Evolutionary conservation across 1,140 invertebrate species (phyloP).

Genomic region (Drosophila funebris): DNA sequence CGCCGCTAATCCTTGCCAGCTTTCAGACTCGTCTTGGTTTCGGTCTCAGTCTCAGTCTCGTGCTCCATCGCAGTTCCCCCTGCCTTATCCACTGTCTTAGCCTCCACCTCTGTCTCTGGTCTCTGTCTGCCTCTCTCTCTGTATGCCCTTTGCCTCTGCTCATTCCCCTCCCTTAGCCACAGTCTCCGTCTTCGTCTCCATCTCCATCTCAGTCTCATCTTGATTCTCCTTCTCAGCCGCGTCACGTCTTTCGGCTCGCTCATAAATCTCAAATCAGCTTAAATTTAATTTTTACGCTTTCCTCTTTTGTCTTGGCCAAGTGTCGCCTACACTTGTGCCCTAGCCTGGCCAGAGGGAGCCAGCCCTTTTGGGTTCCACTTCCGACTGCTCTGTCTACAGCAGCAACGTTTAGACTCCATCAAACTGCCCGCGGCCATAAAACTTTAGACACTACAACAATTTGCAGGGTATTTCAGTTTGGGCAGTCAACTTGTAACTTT

Average conservation of each 20-base stretch:
- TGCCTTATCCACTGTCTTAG: no score
- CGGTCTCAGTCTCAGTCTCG: neutral
- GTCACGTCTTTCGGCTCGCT: slow-evolving; percentile 7
- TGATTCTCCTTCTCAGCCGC: neutral
- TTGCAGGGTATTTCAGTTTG: neutral
- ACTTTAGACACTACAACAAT: slow-evolving; percentile 41
- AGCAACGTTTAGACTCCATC: slow-evolving; percentile 23
- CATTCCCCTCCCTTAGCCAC: no score
- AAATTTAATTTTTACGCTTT: slow-evolving; percentile 70
- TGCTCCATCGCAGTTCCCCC: no score
- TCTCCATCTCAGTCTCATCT: neutral
- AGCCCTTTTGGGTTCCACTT: neutral
- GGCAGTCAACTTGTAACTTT: neutral
- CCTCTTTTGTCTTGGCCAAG: slow-evolving; percentile 23
- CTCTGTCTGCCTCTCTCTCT: neutral
- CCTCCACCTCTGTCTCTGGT: no score
- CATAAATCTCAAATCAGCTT: slow-evolving; percentile 71
- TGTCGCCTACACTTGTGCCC: neutral
- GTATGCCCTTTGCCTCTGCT: no score
- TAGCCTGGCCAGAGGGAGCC: neutral
- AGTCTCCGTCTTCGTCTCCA: neutral
- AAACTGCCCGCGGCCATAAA: slow-evolving; percentile 40
- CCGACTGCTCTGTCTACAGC: no score
- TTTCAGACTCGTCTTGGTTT: no score
- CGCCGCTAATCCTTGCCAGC: slow-evolving; percentile 23